Base-by-base conservation (phyloP, 2,797 vertebrate genomes). In the Ctenochaetus hawaiiensis region DNA sequence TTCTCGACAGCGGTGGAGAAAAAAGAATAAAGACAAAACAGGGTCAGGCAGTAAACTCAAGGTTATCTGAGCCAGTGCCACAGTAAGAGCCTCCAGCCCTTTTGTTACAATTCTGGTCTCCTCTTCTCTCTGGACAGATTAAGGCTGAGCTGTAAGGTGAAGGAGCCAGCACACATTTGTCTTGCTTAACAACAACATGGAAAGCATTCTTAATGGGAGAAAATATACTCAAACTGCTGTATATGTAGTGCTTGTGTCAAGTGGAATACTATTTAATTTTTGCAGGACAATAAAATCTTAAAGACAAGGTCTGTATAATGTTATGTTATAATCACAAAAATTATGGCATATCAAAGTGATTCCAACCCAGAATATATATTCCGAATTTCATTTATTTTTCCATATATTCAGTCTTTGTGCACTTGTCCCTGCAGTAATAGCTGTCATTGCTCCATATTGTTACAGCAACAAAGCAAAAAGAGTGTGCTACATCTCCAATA, bases 51-150 rank as follows among this genome's bases (percentile, higher is more conserved):
- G 56, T 81, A 78, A 80, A 80, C 75, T 81, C 71, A 75, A 80
- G 87, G 83, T 89, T 89, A 91, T 88, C 79, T 45, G 83, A 88
- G 87, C 48, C 37, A 66, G 72, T 77, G 84, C 58, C 74, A 78
- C 81, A 73, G 68, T 81, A 59, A 74, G 81, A 80, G 72, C 49
- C 67, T 43, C 43, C 43, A 39, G 75, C 57, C 61, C 79, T 83
- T 79, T 68, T 76, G 84, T 89, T 87, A 87, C 77, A 78, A 80
- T 54, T 76, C 65, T 72, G 82, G 74, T 70, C 84, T 73, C 16
- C 17, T 70, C 53, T 39, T 73, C 49, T 73, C 67, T 78, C 51
- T 47, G 72, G 65, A 67, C 71, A 68, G 58, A 86, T 80, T 73
- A 83, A 41, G 47, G 37, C 70, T 63, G 68, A 62, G 66, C 72